Conservation (phyloP, 2,888 invertebrate species). For the Antitype chi region DNA sequence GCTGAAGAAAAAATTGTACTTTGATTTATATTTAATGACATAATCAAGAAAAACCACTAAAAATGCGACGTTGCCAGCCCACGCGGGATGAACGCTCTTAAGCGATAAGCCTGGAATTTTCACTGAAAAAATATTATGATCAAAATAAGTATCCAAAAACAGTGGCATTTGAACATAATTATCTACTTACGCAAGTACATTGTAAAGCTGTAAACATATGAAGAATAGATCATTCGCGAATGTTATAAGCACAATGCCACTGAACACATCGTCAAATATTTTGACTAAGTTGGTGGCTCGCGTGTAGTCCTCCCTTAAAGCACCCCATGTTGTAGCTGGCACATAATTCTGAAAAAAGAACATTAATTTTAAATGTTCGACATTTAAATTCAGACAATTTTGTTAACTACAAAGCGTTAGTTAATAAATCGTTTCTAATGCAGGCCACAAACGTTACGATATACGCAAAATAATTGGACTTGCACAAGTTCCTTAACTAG, state of each 20-base stretch:
- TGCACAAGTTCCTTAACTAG: no score
- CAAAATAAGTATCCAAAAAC: not conserved
- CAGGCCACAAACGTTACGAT: no score
- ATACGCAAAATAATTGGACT: no score
- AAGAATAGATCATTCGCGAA: slow-evolving; percentile 93
- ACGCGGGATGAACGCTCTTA: no score
- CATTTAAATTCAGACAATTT: not conserved
- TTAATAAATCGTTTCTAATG: not conserved
- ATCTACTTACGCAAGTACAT: slow-evolving; percentile 90
- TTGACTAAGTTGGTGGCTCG: slow-evolving; percentile 90
- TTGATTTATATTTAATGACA: no score
- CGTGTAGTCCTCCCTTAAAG: slow-evolving; percentile 91
- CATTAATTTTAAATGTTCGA: no score
- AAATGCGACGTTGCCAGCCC: no score
- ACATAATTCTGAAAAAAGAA: slow-evolving; percentile 68
- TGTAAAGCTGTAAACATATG: slow-evolving; percentile 92
- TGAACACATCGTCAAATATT: slow-evolving; percentile 90
- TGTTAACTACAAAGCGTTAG: not conserved
- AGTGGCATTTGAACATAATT: not conserved
- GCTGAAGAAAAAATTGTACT: no score
- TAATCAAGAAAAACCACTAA: no score
- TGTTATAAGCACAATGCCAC: slow-evolving; percentile 91
- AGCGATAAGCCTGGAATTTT: not conserved
- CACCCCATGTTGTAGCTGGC: slow-evolving; percentile 74
- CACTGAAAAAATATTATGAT: not conserved